Evolutionary conservation across 2,888 invertebrate genomes (phyloP).

Genomic region (Latrodectus elegans): DNA sequence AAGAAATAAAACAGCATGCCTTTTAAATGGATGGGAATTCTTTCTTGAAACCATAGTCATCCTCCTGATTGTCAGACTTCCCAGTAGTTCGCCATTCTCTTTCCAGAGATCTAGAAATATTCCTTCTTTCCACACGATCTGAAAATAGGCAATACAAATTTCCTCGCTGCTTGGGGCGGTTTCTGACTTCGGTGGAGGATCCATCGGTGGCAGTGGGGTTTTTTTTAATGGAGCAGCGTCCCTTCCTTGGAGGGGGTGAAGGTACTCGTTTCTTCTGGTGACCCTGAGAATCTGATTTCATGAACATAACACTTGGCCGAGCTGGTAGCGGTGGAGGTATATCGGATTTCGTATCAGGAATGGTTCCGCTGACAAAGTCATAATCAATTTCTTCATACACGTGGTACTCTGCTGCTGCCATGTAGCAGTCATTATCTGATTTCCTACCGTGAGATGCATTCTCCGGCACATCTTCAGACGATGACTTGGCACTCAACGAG

Average conservation of each 20-base stretch:
- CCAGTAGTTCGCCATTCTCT: constrained; percentile 71
- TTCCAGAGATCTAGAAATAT: constrained; percentile 73
- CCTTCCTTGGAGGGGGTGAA: constrained; percentile 34
- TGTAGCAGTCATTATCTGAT: constrained; percentile 25
- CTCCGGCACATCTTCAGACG: neutral
- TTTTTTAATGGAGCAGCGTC: constrained; percentile 19
- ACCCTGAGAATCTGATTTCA: constrained; percentile 4
- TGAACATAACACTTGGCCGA: constrained; percentile 68
- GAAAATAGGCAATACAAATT: constrained; percentile 73
- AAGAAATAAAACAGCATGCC: too few relatives aligned
- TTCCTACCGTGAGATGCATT: neutral
- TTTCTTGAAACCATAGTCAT: constrained; percentile 69
- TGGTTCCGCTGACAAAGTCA: constrained; percentile 67
- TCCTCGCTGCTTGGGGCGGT: constrained; percentile 72
- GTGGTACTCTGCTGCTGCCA: constrained; percentile 72
- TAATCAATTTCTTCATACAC: constrained; percentile 74
- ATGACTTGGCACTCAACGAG: constrained; percentile 17
- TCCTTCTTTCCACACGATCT: constrained; percentile 72
- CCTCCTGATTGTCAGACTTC: constrained; percentile 53
- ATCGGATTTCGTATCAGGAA: constrained; percentile 7
- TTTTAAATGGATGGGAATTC: constrained; percentile 49
- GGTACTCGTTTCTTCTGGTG: neutral
- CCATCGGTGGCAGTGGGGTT: constrained; percentile 6
- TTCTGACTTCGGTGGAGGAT: constrained; percentile 43
- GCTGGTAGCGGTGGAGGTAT: constrained; percentile 72